A percentile compares a stretch with the other conserved stretches of the same genome.
Evolutionary conservation across 2,113 vertebrate genomes (phyloP).

Genomic region (Irena cyanogastra): DNA sequence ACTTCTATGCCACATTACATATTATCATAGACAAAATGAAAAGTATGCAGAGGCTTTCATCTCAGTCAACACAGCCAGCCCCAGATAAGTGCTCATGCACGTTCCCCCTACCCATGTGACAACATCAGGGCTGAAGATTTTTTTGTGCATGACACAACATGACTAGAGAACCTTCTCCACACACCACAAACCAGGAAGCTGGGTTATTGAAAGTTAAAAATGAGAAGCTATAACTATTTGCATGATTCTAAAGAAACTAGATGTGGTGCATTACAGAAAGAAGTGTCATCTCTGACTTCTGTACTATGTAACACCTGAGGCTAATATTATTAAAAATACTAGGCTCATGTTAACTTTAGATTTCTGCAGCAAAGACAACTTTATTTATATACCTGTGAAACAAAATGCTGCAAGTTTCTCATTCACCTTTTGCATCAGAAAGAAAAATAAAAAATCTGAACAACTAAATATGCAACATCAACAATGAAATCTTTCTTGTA

Average conservation of each 20-base stretch:
- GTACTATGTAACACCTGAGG: background rate
- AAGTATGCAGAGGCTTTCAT: background rate
- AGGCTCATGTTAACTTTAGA: background rate
- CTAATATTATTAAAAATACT: background rate
- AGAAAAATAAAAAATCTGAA: background rate
- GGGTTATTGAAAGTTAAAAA: background rate
- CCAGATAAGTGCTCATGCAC: background rate
- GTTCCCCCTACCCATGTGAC: background rate
- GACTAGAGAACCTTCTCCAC: background rate
- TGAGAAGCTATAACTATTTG: background rate
- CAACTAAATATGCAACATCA: background rate
- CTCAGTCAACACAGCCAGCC: background rate
- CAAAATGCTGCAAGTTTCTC: background rate
- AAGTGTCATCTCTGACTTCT: background rate
- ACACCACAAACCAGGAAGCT: background rate
- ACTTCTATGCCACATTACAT: background rate
- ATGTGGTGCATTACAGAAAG: background rate
- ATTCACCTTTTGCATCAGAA: background rate
- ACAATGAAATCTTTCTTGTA: background rate
- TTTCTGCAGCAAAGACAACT: background rate
- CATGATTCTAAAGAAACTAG: background rate
- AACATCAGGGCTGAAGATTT: background rate
- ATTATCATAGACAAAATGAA: fast-evolving
- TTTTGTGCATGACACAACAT: background rate
- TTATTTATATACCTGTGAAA: background rate